These are phyloP conservation scores for Pterocles burchelli DNA, from an alignment of 2,113 vertebrate species.

Conservation along the genomic window DNA sequence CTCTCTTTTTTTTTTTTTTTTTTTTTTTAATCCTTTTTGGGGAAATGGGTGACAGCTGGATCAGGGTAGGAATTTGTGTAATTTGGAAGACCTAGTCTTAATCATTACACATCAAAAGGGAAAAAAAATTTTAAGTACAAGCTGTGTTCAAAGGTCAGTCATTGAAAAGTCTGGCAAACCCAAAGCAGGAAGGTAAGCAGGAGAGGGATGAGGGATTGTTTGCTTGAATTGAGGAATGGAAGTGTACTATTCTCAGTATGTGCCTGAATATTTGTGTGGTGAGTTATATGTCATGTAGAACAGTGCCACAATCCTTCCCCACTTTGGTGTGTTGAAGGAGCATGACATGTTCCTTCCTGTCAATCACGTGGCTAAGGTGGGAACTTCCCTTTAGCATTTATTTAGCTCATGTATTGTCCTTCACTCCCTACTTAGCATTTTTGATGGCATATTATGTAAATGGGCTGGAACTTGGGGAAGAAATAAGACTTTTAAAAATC, in stretches of 20 bases:
- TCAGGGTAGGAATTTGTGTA: neutral
- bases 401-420: neutral
- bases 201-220: neutral
- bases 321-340: neutral
- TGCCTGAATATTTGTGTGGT: neutral
- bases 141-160: neutral
- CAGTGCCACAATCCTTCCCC: neutral
- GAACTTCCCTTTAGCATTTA: neutral
- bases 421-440: neutral
- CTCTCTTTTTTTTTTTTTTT: too few species aligned
- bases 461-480: neutral
- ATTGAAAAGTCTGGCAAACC: neutral
- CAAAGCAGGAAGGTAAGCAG: neutral
- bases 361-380: rapidly evolving
- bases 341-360: neutral
- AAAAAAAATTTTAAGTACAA: neutral
- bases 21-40: too few species aligned
- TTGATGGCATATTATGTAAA: rapidly evolving
- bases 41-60: neutral
- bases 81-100: neutral
- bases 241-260: neutral
- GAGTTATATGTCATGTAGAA: neutral
- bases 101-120: neutral
- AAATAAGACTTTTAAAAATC: neutral
- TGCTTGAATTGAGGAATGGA: rapidly evolving